Evolutionary conservation across 2,888 invertebrate genomes (phyloP).

Genomic region (Matsumyia berberina): DNA sequence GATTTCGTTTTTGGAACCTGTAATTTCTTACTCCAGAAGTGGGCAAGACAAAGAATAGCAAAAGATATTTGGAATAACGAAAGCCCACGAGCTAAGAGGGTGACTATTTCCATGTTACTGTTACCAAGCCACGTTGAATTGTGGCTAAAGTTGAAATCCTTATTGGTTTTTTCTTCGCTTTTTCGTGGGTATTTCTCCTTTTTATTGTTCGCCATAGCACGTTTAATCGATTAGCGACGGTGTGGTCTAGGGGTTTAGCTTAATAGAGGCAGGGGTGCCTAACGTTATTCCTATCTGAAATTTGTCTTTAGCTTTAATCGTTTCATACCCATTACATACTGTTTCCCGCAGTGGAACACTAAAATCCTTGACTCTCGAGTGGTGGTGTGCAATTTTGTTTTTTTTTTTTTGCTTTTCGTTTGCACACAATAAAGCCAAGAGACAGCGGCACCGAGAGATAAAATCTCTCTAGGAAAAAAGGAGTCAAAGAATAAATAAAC

Average conservation of each 20-base stretch:
- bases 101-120: constrained; percentile 40
- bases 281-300: constrained; percentile 59
- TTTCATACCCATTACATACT: constrained; percentile 67
- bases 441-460: constrained; percentile 55
- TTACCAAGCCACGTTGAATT: constrained; percentile 54
- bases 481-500: constrained; percentile 70
- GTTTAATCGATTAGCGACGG: constrained; percentile 72
- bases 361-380: constrained; percentile 56
- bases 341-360: constrained; percentile 57
- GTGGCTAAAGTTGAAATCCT: constrained; percentile 66
- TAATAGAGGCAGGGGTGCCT: constrained; percentile 52
- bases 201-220: constrained; percentile 68
- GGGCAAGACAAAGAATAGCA: constrained; percentile 26
- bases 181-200: constrained; percentile 53
- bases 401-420: constrained; percentile 16
- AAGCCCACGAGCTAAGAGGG: constrained; percentile 32
- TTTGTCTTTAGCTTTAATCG: constrained; percentile 72
- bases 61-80: constrained; percentile 49
- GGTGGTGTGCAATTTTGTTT: constrained; percentile 37
- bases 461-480: constrained; percentile 58
- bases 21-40: constrained; percentile 56
- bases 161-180: constrained; percentile 43
- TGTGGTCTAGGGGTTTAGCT: constrained; percentile 60
- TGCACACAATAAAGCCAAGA: constrained; percentile 46
- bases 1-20: constrained; percentile 63